Evolutionary conservation across 2,113 vertebrate species (phyloP).

Genomic region (Crotalus helleri): DNA sequence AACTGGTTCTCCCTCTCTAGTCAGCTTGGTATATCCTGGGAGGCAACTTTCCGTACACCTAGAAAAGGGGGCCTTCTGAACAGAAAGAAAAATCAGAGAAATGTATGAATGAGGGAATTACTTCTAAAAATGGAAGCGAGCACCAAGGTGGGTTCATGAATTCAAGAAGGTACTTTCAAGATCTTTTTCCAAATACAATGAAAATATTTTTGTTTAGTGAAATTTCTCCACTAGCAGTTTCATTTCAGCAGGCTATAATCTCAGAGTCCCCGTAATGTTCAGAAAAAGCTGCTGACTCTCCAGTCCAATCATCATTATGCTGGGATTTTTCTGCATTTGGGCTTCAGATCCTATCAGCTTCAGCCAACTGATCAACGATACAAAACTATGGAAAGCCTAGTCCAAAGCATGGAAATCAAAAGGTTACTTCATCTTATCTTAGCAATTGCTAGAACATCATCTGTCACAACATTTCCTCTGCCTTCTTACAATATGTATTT

Average conservation of each 20-base stretch:
- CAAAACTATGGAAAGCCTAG: neutral
- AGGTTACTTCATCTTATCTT: neutral
- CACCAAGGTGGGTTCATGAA: neutral
- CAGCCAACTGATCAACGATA: neutral
- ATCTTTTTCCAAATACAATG: neutral
- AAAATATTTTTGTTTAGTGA: neutral
- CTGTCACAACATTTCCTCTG: too few relatives aligned
- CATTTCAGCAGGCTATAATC: neutral
- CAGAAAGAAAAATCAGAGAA: neutral
- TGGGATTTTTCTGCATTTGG: neutral
- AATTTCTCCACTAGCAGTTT: neutral
- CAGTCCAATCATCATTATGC: too few relatives aligned
- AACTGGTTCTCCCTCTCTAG: neutral
- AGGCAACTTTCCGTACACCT: neutral
- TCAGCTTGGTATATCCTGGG: neutral
- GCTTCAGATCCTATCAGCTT: neutral
- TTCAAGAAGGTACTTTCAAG: neutral
- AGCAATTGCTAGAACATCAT: neutral
- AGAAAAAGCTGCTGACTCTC: neutral
- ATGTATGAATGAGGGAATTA: neutral
- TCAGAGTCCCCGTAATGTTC: neutral
- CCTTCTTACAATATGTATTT: too few relatives aligned
- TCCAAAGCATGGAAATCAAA: neutral
- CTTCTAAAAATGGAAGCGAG: neutral
- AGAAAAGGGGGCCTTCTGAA: neutral